Evolutionary conservation across 2,113 vertebrate species (phyloP).

Genomic region (Verasper variegatus): DNA sequence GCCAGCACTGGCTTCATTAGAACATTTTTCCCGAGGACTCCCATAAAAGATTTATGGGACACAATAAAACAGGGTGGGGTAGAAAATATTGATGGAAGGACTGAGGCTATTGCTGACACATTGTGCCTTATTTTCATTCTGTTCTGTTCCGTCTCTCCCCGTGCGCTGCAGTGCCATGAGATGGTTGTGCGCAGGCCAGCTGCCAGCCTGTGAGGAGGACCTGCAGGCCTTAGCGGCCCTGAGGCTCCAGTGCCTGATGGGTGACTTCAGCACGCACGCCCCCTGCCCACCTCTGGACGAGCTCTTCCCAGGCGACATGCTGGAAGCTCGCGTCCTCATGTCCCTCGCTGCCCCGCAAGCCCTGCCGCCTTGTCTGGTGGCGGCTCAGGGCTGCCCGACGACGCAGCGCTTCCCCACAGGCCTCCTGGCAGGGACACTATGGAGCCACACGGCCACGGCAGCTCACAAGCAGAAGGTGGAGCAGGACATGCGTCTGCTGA

Average conservation of each 20-base stretch:
- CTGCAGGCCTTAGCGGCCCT: conserved; percentile 90
- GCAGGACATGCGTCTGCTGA: conserved; percentile 82
- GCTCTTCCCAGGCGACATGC: conserved; percentile 82
- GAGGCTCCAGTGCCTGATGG: conserved; percentile 89
- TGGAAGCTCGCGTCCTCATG: conserved; percentile 82
- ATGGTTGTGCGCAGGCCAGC: conserved; percentile 90
- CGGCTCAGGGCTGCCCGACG: conserved; percentile 65
- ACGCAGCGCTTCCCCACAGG: conserved; percentile 79
- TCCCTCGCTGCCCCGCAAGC: conserved; percentile 67
- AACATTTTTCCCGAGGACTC: conserved; percentile 65
- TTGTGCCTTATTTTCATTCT: not conserved
- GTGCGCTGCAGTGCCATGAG: conserved; percentile 86
- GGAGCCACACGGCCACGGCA: conserved; percentile 81
- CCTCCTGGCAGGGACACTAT: conserved; percentile 87
- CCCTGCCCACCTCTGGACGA: conserved; percentile 88
- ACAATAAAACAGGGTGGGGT: conserved; percentile 69
- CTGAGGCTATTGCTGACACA: conserved; percentile 46
- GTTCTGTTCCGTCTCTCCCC: conserved; percentile 14
- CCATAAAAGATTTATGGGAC: conserved; percentile 66
- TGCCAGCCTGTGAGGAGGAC: conserved; percentile 89
- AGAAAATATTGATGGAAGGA: conserved; percentile 49
- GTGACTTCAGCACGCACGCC: conserved; percentile 87
- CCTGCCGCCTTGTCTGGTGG: conserved; percentile 61
- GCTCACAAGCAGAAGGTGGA: conserved; percentile 87
- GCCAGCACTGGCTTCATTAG: conserved; percentile 64